These are phyloP conservation scores for Rhagologus leucostigma DNA, from an alignment of 2,113 vertebrate species.

Conservation along the genomic window DNA sequence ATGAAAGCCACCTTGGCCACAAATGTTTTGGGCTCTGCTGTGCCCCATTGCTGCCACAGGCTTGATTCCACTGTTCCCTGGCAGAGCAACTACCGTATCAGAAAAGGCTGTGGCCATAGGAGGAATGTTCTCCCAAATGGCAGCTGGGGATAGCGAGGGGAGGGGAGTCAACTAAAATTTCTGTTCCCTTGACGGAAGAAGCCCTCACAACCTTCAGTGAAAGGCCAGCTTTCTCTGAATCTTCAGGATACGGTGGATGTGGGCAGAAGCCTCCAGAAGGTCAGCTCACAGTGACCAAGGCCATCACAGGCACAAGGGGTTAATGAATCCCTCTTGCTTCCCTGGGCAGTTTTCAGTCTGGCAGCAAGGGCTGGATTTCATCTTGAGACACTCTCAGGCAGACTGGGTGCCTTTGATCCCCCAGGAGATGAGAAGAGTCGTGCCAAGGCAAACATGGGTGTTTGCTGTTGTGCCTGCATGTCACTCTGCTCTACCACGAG, in stretches of 20 bases:
- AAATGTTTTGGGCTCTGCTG: not conserved
- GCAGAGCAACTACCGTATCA: not conserved
- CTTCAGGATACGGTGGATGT: rapidly evolving
- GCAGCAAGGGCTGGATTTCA: not conserved
- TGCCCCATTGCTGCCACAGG: not conserved
- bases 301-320: not conserved
- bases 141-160: not conserved
- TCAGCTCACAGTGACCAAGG: not conserved
- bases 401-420: not conserved
- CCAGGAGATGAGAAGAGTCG: not conserved
- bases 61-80: not conserved
- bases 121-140: not conserved
- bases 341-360: not conserved
- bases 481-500: not conserved
- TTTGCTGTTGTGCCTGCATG: not conserved
- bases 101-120: not conserved
- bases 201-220: not conserved
- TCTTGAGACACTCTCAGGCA: not conserved
- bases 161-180: not conserved
- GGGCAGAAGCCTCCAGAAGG: rapidly evolving
- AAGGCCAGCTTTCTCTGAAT: not conserved
- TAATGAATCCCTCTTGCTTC: not conserved
- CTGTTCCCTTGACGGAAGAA: not conserved
- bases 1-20: not conserved
- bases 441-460: not conserved